Evolutionary conservation across 2,888 invertebrate genomes (phyloP).

Genomic region (Melieria crassipennis): DNA sequence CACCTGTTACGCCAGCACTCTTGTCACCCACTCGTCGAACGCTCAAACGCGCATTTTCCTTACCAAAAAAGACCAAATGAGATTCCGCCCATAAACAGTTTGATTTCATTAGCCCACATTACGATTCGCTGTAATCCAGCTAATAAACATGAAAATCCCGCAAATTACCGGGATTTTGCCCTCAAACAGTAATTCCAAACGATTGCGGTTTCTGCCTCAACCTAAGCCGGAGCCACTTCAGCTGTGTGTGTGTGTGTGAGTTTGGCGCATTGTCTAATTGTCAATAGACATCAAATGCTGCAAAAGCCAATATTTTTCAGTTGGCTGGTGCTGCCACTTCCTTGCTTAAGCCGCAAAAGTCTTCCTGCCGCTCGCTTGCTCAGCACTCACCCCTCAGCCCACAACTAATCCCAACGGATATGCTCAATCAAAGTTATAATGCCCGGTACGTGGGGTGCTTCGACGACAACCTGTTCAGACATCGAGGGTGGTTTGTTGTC

Average conservation of each 20-base stretch:
- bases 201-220: background rate
- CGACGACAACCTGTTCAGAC: slow-evolving; percentile 2
- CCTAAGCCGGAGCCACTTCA: background rate
- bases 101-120: slow-evolving; percentile 55
- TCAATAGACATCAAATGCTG: slow-evolving; percentile 60
- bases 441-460: background rate
- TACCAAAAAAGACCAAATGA: too few species aligned
- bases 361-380: background rate
- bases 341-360: slow-evolving; percentile 36
- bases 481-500: slow-evolving; percentile 47
- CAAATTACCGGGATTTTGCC: slow-evolving; percentile 50
- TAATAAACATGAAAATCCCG: slow-evolving; percentile 56
- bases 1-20: too few species aligned
- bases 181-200: slow-evolving; percentile 23
- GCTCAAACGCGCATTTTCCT: too few species aligned
- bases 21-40: too few species aligned
- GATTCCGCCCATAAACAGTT: slow-evolving; percentile 37
- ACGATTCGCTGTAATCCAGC: slow-evolving; percentile 56
- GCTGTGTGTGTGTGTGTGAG: background rate
- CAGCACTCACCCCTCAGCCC: background rate
- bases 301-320: slow-evolving; percentile 62
- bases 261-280: slow-evolving; percentile 57
- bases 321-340: slow-evolving; percentile 45
- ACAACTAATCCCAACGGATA: slow-evolving; percentile 62
- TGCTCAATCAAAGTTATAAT: slow-evolving; percentile 60